phyloP scores from a whole-genome alignment of 2,113 vertebrate species.

The Sinocyclocheilus anophthalmus region DNA sequence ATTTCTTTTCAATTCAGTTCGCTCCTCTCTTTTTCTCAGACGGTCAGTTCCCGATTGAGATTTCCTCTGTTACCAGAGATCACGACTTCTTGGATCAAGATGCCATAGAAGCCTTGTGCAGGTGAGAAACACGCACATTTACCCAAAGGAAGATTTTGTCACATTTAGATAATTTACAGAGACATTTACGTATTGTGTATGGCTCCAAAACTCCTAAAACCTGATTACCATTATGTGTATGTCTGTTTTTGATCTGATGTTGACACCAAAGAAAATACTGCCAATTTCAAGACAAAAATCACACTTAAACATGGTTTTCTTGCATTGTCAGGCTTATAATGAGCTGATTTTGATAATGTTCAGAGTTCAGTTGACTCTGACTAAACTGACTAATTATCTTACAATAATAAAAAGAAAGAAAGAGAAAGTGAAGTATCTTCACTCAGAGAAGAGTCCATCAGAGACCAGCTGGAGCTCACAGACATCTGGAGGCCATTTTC shows the following conservation, averaged over 20 bases:
- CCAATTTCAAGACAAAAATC: not conserved
- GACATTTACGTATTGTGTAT: not conserved
- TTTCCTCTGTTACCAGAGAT: slow-evolving; percentile 89
- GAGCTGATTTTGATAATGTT: not conserved
- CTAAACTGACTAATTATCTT: not conserved
- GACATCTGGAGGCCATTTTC: slow-evolving; percentile 77
- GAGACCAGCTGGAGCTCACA: slow-evolving; percentile 56
- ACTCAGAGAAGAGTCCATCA: slow-evolving; percentile 23
- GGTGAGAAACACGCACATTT: slow-evolving; percentile 74
- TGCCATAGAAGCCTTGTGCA: slow-evolving; percentile 95
- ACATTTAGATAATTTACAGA: not conserved
- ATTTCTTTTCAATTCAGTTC: not conserved
- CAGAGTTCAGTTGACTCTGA: not conserved
- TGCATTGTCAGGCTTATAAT: not conserved
- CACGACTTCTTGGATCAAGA: slow-evolving; percentile 98
- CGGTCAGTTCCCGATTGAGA: slow-evolving; percentile 92
- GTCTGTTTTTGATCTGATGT: too few species aligned
- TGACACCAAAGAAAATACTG: too few species aligned
- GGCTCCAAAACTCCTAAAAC: not conserved
- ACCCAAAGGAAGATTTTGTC: not conserved
- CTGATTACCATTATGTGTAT: not conserved
- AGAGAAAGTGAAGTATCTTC: not conserved
- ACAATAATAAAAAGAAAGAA: not conserved
- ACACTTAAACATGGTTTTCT: not conserved
- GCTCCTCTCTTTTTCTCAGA: slow-evolving; percentile 71